phyloP scores from a whole-genome alignment of 2,888 invertebrate species.

The Phyto melanocephala region DNA sequence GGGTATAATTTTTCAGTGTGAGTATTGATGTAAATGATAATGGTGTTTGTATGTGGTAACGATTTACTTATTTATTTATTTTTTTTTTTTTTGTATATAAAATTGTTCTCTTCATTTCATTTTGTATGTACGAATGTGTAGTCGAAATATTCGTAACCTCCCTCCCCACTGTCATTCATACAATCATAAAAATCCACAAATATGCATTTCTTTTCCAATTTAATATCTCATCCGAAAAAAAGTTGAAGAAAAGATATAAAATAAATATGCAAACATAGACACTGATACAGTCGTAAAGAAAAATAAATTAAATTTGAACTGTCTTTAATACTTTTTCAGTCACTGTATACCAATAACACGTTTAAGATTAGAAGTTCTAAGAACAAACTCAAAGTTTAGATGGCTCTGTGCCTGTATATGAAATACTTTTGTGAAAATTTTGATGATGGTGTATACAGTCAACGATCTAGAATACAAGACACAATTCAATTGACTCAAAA shows the following conservation, averaged over 20 bases:
- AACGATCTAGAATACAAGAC: too few relatives aligned
- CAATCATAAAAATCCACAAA: conserved; percentile 59
- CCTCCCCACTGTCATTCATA: conserved; percentile 46
- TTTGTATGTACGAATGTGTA: neutral
- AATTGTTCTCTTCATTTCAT: conserved; percentile 13
- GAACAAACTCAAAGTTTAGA: neutral
- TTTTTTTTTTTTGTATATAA: conserved; percentile 33
- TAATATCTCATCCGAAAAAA: conserved; percentile 46
- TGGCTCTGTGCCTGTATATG: too few relatives aligned
- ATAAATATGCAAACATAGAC: conserved; percentile 60
- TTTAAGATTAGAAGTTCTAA: too few relatives aligned
- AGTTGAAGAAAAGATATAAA: conserved; percentile 26
- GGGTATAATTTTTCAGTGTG: neutral
- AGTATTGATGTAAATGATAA: conserved; percentile 24
- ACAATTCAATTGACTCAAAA: too few relatives aligned
- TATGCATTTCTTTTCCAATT: conserved; percentile 51
- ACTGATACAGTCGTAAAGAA: conserved; percentile 49
- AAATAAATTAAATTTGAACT: conserved; percentile 54
- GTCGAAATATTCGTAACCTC: conserved; percentile 31
- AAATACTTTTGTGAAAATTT: too few relatives aligned
- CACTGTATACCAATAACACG: neutral
- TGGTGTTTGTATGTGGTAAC: conserved; percentile 59
- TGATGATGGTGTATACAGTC: too few relatives aligned
- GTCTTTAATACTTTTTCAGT: conserved; percentile 23
- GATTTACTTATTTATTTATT: conserved; percentile 55